phyloP scores from a whole-genome alignment of 23 tunicate species.

The Styela clava region DNA sequence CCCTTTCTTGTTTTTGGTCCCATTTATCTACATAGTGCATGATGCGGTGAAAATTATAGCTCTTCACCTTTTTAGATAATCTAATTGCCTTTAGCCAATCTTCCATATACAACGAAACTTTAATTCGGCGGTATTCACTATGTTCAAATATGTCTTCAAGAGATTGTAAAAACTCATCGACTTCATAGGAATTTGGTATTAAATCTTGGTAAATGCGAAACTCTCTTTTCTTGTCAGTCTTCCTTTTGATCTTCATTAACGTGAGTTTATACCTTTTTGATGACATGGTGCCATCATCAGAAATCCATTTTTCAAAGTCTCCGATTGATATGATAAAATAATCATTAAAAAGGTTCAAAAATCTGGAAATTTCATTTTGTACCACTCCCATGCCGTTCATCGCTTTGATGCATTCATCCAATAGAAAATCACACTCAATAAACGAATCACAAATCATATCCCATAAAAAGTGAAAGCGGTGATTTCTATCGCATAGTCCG shows the following conservation, averaged over 20 bases:
- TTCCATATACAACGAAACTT: slow-evolving; percentile 32
- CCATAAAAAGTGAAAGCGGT: slow-evolving; percentile 6
- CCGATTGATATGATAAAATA: background rate
- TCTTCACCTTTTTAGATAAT: background rate
- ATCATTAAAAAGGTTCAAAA: background rate
- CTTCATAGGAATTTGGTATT: background rate
- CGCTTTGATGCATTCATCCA: slow-evolving; percentile 20
- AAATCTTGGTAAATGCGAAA: slow-evolving; percentile 3
- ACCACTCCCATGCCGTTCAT: background rate
- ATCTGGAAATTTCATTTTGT: background rate
- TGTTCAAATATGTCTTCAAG: slow-evolving; percentile 4
- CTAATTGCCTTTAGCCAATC: slow-evolving; percentile 63
- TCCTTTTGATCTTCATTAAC: background rate
- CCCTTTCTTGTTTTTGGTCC: slow-evolving; percentile 46
- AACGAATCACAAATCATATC: slow-evolving; percentile 45
- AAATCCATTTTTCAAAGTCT: background rate
- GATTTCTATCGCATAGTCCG: background rate
- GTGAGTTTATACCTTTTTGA: slow-evolving; percentile 7
- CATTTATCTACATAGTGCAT: slow-evolving; percentile 37
- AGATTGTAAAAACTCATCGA: background rate
- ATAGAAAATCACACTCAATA: slow-evolving; percentile 37
- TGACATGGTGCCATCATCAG: background rate
- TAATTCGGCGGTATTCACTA: background rate
- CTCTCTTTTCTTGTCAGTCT: slow-evolving; percentile 3
- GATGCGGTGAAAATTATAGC: slow-evolving; percentile 15